phyloP scores from a whole-genome alignment of 2,888 invertebrate genomes.

The Andrena haemorrhoa region DNA sequence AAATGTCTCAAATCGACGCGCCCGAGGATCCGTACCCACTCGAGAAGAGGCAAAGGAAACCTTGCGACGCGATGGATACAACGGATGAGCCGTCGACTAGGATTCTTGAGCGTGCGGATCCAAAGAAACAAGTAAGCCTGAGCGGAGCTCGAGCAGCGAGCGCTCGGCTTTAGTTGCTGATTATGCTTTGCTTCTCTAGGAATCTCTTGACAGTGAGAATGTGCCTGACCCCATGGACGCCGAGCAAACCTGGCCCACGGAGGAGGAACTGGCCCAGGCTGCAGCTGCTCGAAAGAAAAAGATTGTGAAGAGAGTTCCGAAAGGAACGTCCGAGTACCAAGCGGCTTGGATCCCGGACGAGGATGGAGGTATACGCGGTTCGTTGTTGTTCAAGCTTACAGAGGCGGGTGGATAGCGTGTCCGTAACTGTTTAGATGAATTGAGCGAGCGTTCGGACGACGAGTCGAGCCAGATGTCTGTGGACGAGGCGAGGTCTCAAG shows the following conservation, averaged over 20 bases:
- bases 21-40: conserved; percentile 90
- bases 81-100: conserved; percentile 83
- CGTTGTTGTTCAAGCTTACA: neutral
- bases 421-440: conserved; percentile 58
- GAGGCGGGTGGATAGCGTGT: neutral
- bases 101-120: conserved; percentile 88
- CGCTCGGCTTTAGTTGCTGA: neutral
- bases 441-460: conserved; percentile 80
- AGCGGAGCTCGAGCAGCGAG: neutral
- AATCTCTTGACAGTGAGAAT: conserved; percentile 88
- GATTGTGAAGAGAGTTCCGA: conserved; percentile 93
- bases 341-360: conserved; percentile 96
- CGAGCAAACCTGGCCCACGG: conserved; percentile 98
- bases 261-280: conserved; percentile 93
- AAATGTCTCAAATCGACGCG: conserved; percentile 92
- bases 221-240: conserved; percentile 96
- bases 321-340: conserved; percentile 99
- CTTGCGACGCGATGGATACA: conserved; percentile 63
- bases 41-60: conserved; percentile 80
- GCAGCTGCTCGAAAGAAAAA: conserved; percentile 88
- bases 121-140: conserved; percentile 86
- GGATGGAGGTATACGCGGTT: conserved; percentile 84
- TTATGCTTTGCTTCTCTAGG: conserved; percentile 29
- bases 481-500: conserved; percentile 78
- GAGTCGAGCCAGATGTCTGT: conserved; percentile 85